Evolutionary conservation across 1,140 invertebrate genomes (phyloP).

Genomic region (Drosophila chauvacae): DNA sequence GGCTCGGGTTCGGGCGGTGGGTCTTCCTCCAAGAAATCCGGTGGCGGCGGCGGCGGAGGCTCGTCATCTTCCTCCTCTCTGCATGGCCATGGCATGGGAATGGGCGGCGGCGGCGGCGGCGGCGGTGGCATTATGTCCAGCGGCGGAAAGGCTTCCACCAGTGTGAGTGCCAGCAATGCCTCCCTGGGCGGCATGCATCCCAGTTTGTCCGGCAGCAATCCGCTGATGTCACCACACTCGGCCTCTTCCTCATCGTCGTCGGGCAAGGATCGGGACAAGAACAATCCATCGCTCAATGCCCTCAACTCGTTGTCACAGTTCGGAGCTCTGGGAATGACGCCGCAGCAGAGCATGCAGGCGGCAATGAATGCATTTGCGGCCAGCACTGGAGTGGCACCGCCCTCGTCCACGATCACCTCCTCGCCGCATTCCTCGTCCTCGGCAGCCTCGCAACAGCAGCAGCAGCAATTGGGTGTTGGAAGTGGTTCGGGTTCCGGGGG

Average conservation of each 20-base stretch:
- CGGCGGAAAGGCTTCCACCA: constrained; percentile 60
- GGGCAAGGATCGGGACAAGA: constrained; percentile 72
- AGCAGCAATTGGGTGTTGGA: constrained; percentile 36
- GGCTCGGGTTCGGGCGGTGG: constrained; percentile 54
- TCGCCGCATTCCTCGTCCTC: constrained; percentile 41
- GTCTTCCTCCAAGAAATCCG: constrained; percentile 80
- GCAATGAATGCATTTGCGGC: constrained; percentile 84
- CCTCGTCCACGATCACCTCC: constrained; percentile 61
- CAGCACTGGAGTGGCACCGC: constrained; percentile 51
- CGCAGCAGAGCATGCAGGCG: constrained; percentile 83
- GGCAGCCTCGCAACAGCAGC: constrained; percentile 53
- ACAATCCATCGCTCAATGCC: constrained; percentile 81
- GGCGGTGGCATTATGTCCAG: constrained; percentile 58
- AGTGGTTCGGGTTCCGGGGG: constrained; percentile 39
- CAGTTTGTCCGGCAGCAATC: constrained; percentile 36
- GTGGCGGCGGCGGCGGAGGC: constrained; percentile 44
- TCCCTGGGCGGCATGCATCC: constrained; percentile 59
- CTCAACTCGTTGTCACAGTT: constrained; percentile 82
- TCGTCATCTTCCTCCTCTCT: constrained; percentile 46
- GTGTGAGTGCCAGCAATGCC: constrained; percentile 62
- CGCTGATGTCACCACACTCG: constrained; percentile 71
- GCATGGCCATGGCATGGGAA: constrained; percentile 64
- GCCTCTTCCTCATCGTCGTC: constrained; percentile 42
- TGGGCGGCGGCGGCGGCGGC: constrained; percentile 30
- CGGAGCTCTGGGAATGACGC: constrained; percentile 79